Evolutionary conservation across 2,797 vertebrate species (phyloP).

Genomic region (Arctocebus calabarensis): DNA sequence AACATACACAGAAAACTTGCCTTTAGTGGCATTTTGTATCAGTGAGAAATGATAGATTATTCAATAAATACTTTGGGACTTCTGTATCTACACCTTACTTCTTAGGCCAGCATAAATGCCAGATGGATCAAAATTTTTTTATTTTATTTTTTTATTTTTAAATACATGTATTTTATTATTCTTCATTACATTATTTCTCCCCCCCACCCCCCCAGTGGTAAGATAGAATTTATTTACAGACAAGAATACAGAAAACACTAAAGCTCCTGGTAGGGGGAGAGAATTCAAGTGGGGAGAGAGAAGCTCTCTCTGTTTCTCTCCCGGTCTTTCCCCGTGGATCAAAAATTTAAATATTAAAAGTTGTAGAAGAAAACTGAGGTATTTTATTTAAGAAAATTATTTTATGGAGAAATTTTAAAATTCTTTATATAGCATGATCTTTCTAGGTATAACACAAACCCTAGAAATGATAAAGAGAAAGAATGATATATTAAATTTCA

Average conservation of each 20-base stretch:
- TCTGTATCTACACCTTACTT: slow-evolving; percentile 30
- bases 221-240: too few relatives aligned
- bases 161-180: too few relatives aligned
- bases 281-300: too few relatives aligned
- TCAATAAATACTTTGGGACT: not conserved
- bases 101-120: slow-evolving; percentile 37
- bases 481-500: not conserved
- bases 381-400: not conserved
- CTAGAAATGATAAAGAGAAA: slow-evolving; percentile 13
- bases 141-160: too few relatives aligned
- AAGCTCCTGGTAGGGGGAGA: too few relatives aligned
- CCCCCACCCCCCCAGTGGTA: too few relatives aligned
- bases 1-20: not conserved
- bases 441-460: not conserved
- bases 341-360: slow-evolving; percentile 65
- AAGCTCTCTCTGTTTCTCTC: too few relatives aligned
- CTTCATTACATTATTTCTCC: too few relatives aligned
- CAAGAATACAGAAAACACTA: too few relatives aligned
- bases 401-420: not conserved
- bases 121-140: slow-evolving; percentile 58
- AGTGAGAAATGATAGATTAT: slow-evolving; percentile 45
- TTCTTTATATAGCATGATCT: not conserved
- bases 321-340: too few relatives aligned
- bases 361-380: slow-evolving; percentile 27
- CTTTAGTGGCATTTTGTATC: slow-evolving; percentile 44